These are phyloP conservation scores for Diabrotica undecimpunctata DNA, from an alignment of 1,140 invertebrate species.

Conservation along the genomic window DNA sequence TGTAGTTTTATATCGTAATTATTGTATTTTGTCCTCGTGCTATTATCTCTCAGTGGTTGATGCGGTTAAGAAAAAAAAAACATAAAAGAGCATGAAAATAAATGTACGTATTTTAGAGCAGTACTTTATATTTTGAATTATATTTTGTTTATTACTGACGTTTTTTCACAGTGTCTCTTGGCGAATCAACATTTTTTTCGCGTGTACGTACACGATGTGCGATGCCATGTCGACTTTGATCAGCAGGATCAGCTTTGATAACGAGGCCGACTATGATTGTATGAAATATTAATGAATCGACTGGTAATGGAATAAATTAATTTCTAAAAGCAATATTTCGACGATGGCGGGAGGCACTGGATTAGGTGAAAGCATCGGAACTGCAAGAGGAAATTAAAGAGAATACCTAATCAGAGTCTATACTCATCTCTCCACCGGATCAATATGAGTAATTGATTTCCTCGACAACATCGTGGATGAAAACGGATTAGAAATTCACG, in stretches of 20 bases:
- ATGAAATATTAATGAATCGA: slow-evolving; percentile 25
- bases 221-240: slow-evolving; percentile 21
- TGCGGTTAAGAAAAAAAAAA: no score
- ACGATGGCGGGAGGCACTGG: slow-evolving; percentile 19
- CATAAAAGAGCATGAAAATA: no score
- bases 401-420: slow-evolving; percentile 43
- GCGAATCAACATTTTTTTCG: neutral
- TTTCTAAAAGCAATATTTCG: slow-evolving; percentile 50
- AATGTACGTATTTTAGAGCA: no score
- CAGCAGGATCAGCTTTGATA: slow-evolving; percentile 22
- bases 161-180: neutral
- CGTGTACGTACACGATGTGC: neutral
- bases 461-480: neutral
- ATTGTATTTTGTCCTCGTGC: no score
- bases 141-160: neutral
- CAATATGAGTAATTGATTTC: slow-evolving; percentile 42
- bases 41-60: no score
- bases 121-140: no score
- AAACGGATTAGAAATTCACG: slow-evolving; percentile 5
- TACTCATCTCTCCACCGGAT: slow-evolving; percentile 32
- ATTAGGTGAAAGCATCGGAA: slow-evolving; percentile 35
- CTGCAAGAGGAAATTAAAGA: slow-evolving; percentile 44
- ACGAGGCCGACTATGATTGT: slow-evolving; percentile 23
- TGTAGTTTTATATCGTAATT: no score
- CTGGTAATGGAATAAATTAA: slow-evolving; percentile 50